Conservation (phyloP, 2,888 invertebrate genomes). For the Mesopsocus fuscifrons region DNA sequence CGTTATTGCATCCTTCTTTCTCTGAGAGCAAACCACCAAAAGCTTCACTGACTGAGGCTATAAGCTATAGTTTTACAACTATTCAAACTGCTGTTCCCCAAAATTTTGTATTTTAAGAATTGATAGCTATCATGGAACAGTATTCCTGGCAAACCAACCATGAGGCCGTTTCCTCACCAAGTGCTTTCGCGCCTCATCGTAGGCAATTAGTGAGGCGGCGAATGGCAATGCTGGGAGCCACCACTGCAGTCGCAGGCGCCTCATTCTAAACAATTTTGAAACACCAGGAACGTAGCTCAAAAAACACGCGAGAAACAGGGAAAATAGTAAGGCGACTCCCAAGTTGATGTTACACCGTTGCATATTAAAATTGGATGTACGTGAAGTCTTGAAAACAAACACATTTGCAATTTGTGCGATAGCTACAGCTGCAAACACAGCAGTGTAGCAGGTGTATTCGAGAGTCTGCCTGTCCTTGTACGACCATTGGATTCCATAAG, state of each 20-base stretch:
- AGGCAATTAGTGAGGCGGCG: not conserved
- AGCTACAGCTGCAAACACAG: not conserved
- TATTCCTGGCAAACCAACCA: not conserved
- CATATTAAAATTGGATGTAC: not conserved
- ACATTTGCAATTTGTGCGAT: not conserved
- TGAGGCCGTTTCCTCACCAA: not conserved
- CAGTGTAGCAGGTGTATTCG: not conserved
- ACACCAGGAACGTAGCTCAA: not conserved
- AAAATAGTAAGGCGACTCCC: not conserved
- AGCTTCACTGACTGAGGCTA: no score
- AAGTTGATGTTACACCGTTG: not conserved
- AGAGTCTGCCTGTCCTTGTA: not conserved
- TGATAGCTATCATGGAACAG: no score
- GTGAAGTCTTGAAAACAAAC: not conserved
- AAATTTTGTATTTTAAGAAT: no score
- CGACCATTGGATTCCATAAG: not conserved
- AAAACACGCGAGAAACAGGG: not conserved
- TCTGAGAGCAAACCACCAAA: no score
- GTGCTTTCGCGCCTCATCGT: not conserved
- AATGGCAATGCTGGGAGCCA: not conserved
- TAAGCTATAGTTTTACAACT: no score
- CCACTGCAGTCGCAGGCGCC: not conserved
- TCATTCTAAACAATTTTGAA: not conserved
- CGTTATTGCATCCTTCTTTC: no score
- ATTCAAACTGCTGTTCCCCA: no score